Percentiles rank a stretch among this genome's conserved stretches.
Evolutionary conservation across 2,113 vertebrate species (phyloP).

Genomic region (Microcebus lehilahytsara): DNA sequence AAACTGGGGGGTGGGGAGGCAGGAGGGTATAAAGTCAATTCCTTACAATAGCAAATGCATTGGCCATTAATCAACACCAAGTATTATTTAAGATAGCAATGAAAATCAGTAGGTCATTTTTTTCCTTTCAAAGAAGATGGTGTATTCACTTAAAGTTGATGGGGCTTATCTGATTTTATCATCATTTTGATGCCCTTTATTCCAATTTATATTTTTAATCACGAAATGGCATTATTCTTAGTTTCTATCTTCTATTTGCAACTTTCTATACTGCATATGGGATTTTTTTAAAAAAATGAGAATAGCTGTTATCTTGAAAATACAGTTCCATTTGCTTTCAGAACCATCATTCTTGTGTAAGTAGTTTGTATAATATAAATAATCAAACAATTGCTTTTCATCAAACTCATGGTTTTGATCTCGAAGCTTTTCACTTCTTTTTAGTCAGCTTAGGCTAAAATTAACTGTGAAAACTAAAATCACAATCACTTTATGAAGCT

Average conservation of each 20-base stretch:
- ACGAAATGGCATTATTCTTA: slow-evolving; percentile 38
- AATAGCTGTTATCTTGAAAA: slow-evolving; percentile 67
- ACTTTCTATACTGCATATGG: slow-evolving; percentile 45
- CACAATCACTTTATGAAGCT: slow-evolving; percentile 53
- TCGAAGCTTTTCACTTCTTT: slow-evolving; percentile 52
- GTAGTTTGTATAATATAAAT: slow-evolving; percentile 32
- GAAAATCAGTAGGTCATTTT: slow-evolving; percentile 70
- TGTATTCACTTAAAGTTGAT: slow-evolving; percentile 73
- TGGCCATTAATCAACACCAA: slow-evolving; percentile 73
- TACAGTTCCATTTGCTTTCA: slow-evolving; percentile 33
- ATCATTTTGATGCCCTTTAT: slow-evolving; percentile 67
- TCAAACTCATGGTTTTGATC: slow-evolving; percentile 45
- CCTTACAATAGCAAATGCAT: slow-evolving; percentile 66
- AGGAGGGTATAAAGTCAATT: slow-evolving; percentile 51
- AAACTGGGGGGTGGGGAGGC: neutral
- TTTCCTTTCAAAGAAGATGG: slow-evolving; percentile 68
- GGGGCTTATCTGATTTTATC: slow-evolving; percentile 77
- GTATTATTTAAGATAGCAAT: slow-evolving; percentile 77
- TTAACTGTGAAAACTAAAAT: slow-evolving; percentile 67
- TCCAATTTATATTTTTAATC: slow-evolving; percentile 72
- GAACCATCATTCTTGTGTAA: slow-evolving; percentile 34
- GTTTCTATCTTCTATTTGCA: slow-evolving; percentile 63
- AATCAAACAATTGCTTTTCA: slow-evolving; percentile 68
- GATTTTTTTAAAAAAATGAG: slow-evolving; percentile 56
- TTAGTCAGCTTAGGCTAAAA: slow-evolving; percentile 48